A percentile compares a stretch with the other conserved stretches of the same genome.
Conservation (phyloP, 2,888 invertebrate genomes). For the Chalcis sispes region DNA sequence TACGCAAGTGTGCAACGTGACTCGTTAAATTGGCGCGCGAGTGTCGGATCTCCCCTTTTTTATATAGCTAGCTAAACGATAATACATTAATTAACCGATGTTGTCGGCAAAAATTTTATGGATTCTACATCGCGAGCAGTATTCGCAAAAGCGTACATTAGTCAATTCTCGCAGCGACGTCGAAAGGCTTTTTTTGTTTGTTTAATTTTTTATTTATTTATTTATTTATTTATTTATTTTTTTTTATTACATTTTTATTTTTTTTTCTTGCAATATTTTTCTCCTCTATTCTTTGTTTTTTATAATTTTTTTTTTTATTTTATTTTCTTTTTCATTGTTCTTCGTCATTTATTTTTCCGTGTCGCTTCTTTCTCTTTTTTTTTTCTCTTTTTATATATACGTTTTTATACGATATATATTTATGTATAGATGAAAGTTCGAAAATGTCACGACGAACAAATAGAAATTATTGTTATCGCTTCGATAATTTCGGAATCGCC, state of each 20-base stretch:
- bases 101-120: slow-evolving; percentile 61
- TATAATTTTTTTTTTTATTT: slow-evolving; percentile 26
- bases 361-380: slow-evolving; percentile 57
- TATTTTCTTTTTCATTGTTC: slow-evolving; percentile 42
- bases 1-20: no score
- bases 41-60: slow-evolving; percentile 51
- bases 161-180: slow-evolving; percentile 58
- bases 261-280: slow-evolving; percentile 58
- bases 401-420: no score
- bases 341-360: no score
- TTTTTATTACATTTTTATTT: no score
- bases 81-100: slow-evolving; percentile 65
- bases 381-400: slow-evolving; percentile 8
- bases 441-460: slow-evolving; percentile 54
- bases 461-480: slow-evolving; percentile 10
- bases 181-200: slow-evolving; percentile 53
- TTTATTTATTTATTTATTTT: slow-evolving; percentile 40
- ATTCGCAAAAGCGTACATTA: slow-evolving; percentile 57
- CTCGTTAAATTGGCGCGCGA: slow-evolving; percentile 5
- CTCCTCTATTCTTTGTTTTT: slow-evolving; percentile 49
- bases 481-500: slow-evolving; percentile 1
- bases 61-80: slow-evolving; percentile 64
- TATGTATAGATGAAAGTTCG: slow-evolving; percentile 47
- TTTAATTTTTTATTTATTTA: slow-evolving; percentile 22
- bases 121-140: slow-evolving; percentile 55